A percentile compares a stretch with the other conserved stretches of the same genome.
phyloP scores from a whole-genome alignment of 2,113 vertebrate species.

The Ceratotherium simum region DNA sequence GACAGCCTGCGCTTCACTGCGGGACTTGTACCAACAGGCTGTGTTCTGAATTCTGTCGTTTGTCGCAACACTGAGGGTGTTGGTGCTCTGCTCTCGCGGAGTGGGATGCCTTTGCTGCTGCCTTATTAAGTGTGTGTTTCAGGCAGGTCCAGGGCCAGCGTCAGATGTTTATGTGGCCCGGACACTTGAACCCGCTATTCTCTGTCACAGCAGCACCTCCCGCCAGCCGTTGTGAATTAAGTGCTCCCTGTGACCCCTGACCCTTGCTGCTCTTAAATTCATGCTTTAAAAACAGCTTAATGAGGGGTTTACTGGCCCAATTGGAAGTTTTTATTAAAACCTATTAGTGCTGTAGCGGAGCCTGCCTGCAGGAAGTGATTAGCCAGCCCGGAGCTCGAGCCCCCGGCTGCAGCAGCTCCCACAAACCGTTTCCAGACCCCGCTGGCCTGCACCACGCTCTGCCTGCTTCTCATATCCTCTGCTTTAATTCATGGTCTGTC shows the following conservation, averaged over 20 bases:
- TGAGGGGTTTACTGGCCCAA: constrained; percentile 95
- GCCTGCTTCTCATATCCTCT: constrained; percentile 79
- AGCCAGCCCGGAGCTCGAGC: constrained; percentile 86
- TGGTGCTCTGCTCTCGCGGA: neutral
- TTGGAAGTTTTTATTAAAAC: constrained; percentile 95
- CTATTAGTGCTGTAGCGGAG: constrained; percentile 88
- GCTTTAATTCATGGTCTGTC: constrained; percentile 73
- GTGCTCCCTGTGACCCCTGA: constrained; percentile 90
- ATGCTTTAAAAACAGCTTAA: constrained; percentile 96
- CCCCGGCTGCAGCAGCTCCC: constrained; percentile 83
- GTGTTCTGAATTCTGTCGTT: neutral
- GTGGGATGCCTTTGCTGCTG: constrained; percentile 76
- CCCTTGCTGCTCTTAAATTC: constrained; percentile 90
- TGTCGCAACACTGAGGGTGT: too few relatives aligned
- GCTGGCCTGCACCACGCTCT: constrained; percentile 67
- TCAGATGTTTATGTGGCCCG: constrained; percentile 85
- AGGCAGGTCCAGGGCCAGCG: constrained; percentile 85
- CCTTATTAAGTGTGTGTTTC: constrained; percentile 87
- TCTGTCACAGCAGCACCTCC: constrained; percentile 87
- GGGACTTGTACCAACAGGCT: neutral
- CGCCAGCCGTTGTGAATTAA: constrained; percentile 91
- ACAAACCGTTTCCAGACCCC: constrained; percentile 93
- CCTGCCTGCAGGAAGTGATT: constrained; percentile 94
- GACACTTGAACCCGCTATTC: constrained; percentile 87
- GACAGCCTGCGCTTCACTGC: accelerated